Evolutionary conservation across 2,888 invertebrate species (phyloP), one percentile per base, ranked within the genome.

Genomic region (Dynastes maya): DNA sequence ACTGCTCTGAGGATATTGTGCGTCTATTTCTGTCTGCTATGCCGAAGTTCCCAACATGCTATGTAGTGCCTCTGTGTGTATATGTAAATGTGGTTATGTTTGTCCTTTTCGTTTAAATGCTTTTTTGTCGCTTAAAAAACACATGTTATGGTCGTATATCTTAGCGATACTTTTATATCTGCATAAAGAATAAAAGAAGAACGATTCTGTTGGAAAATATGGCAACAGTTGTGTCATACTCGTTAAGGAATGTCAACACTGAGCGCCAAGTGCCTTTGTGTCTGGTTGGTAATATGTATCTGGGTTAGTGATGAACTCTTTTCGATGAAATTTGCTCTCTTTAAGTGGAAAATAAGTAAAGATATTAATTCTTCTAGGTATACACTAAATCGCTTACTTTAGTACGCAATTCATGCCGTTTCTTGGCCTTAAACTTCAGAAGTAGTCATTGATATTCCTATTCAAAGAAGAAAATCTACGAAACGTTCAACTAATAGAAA

Each of bases 91-190:
- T 6, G 9, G 64, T 64, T 9, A n/a, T 40, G 11, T 63, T 63
- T 63, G 13, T 64, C 32, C 9, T 32, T 37, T 64, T 37, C 40
- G 37, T 64, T 64, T 40, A 40, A 64, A 13, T 13, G 13, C 6
- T 22, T 22, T 64, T 64, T 37, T 64, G 64, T 37, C 64, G 64
- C 64, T 16, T 37, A 11, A 32, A 29, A 61, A 64, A 40, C 64
- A 64, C 32, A n/a, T 64, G 64, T 64, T 64, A 64, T 64, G 64
- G 13, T 32, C 64, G 64, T 64, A 64, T 64, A 64, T 64, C 32
- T 64, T n/a, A n/a, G 37, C 8, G 55, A 55, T 55, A 45, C 45
- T 8, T 45, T 9, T 11, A 55, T 55, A 22, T 55, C 16, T 45
- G 45, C 8, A 2, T n/a, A 22, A 2, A 22, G 55, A 55, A 55